phyloP scores from a whole-genome alignment of 2,797 vertebrate species.

The Spondyliosoma cantharus region DNA sequence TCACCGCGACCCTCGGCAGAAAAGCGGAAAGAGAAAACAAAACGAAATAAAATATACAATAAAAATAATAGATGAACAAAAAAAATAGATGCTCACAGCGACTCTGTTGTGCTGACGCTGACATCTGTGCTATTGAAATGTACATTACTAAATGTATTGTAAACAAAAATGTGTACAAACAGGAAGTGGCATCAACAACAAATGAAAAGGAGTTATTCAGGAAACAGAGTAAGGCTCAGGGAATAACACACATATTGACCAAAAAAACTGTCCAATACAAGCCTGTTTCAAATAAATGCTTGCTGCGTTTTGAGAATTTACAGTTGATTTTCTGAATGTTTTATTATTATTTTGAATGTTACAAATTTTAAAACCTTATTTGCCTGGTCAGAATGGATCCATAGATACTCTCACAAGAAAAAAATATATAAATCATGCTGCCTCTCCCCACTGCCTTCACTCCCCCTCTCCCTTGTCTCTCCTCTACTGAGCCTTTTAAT shows the following conservation, averaged over 20 bases:
- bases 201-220: background rate
- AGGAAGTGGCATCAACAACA: background rate
- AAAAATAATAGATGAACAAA: too few species aligned
- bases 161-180: too few species aligned
- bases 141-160: background rate
- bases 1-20: too few species aligned
- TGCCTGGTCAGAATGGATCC: background rate
- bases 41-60: too few species aligned
- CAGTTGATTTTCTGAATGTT: too few species aligned
- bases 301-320: background rate
- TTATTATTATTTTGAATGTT: background rate
- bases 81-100: background rate
- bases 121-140: background rate
- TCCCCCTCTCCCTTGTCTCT: conserved; percentile 33
- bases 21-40: too few species aligned
- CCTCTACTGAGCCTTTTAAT: conserved; percentile 70
- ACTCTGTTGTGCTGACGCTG: background rate
- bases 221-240: background rate
- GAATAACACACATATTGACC: too few species aligned
- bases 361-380: background rate
- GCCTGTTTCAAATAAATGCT: background rate
- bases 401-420: background rate
- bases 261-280: background rate
- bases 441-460: conserved; percentile 28
- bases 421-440: conserved; percentile 41